These are phyloP conservation scores for Cremastinae sp. DNA, from an alignment of 2,888 invertebrate species.

Conservation along the genomic window DNA sequence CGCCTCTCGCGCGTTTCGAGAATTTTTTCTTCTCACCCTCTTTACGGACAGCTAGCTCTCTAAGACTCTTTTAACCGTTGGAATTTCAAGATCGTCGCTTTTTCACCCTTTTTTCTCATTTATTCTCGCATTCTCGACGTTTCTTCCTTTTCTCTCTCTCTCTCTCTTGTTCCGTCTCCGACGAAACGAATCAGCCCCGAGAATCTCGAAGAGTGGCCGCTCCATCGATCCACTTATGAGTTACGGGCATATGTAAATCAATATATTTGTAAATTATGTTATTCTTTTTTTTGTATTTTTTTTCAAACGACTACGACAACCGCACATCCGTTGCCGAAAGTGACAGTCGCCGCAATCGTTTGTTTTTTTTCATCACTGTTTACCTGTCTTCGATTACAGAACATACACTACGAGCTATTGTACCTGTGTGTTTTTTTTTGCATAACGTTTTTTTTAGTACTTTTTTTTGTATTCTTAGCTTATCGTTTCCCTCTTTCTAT, in stretches of 20 bases:
- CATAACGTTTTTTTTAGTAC: conserved; percentile 57
- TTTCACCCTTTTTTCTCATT: neutral
- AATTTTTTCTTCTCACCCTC: neutral
- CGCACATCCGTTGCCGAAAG: conserved; percentile 14
- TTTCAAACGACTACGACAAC: conserved; percentile 51
- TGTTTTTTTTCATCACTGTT: conserved; percentile 66
- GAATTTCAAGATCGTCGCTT: too few species aligned
- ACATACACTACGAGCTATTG: conserved; percentile 80
- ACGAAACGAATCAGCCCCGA: conserved; percentile 38
- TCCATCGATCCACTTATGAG: conserved; percentile 78
- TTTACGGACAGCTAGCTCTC: neutral
- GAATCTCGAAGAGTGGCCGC: conserved; percentile 65
- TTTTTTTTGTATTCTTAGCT: conserved; percentile 56
- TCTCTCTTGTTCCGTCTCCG: neutral
- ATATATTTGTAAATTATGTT: conserved; percentile 81
- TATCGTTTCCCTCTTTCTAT: conserved; percentile 58
- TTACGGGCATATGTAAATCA: conserved; percentile 81
- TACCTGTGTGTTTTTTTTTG: conserved; percentile 72
- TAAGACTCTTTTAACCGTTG: too few species aligned
- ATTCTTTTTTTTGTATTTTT: conserved; percentile 67
- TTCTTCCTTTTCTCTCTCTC: conserved; percentile 3
- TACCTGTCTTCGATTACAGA: conserved; percentile 79
- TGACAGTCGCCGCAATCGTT: conserved; percentile 23
- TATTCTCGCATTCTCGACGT: neutral
- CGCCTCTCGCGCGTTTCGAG: neutral